Evolutionary conservation across 2,888 invertebrate genomes (phyloP), one percentile per base, ranked within the genome.

Genomic region (Cantharis flavilabris): DNA sequence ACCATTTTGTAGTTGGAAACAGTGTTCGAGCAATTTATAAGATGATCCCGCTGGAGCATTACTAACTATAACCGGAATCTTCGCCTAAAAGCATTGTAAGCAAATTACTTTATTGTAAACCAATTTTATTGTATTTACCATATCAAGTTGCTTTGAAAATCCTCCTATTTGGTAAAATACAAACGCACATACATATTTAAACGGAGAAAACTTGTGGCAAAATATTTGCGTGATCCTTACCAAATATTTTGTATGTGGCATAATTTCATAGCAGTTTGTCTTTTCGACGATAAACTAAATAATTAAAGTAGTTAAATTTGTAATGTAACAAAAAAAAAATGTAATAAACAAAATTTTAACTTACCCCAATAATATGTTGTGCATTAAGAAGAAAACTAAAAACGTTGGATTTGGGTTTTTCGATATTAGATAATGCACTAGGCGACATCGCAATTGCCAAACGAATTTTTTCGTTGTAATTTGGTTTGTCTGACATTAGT

Each of bases 391-490:
- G 1, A n/a, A 49, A 49, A 9, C 1, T 49, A 0, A 2, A 2
- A 2, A 49, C 7, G 7, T 4, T 7, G 5, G 49, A 49, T 7
- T 49, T 49, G 7, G 1, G 23, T 7, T 23, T 23, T 20, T 20
- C 1, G 23, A 23, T 23, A 3, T 20, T 3, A 23, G 5, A 23
- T 23, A 3, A 23, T 23, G 1, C 5, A 5, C 5, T 23, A 0
- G 95, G 95, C 0, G 94, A 94, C 78, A 94, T 84, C 1, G 92
- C 92, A 81, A 92, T 91, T 90, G 92, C 92, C 0, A 91, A 90
- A 70, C 90, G 89, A 9, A 95, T 90, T 86, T 94, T 94, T 0
- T 88, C 84, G 84, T 93, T 93, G 82, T 93, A 94, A 69, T 91
- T 91, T 0, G 94, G 93, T n/a, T 88, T 87, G 70, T 91, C 88